phyloP scores from a whole-genome alignment of 2,113 vertebrate genomes.

The Pica pica region DNA sequence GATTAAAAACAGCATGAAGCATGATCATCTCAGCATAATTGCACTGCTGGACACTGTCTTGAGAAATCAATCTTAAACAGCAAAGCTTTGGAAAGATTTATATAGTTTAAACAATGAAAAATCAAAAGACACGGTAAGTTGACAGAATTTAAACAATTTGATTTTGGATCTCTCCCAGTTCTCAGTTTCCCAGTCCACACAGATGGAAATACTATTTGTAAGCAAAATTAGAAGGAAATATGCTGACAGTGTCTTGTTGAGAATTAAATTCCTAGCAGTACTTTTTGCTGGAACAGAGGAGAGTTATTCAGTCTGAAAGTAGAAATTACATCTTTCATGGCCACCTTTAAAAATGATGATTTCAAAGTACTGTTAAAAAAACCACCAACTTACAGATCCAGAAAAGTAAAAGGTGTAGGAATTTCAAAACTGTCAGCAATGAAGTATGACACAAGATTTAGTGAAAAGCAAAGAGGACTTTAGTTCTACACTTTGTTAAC shows the following conservation, averaged over 20 bases:
- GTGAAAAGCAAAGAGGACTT: not conserved
- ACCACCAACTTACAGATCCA: not conserved
- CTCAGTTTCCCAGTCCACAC: not conserved
- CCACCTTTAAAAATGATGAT: not conserved
- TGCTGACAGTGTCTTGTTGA: not conserved
- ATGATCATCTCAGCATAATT: not conserved
- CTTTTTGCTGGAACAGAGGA: not conserved
- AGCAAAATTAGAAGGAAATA: slow-evolving; percentile 24
- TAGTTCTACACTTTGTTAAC: not conserved
- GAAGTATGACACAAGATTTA: not conserved
- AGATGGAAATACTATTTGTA: slow-evolving; percentile 3
- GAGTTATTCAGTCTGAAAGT: not conserved
- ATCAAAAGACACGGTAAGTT: not conserved
- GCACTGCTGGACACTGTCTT: not conserved
- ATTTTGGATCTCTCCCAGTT: not conserved
- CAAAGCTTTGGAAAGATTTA: not conserved
- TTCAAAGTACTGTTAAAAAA: not conserved
- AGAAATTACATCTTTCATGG: not conserved
- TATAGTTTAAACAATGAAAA: not conserved
- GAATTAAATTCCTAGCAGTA: not conserved
- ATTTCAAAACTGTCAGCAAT: not conserved
- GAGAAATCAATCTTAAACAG: not conserved
- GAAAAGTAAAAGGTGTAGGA: not conserved
- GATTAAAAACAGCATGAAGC: not conserved
- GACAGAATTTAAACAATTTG: not conserved